Evolutionary conservation across 30 jellyfish, hydroid and myxozoan genomes (phyloP).

Genomic region (Catostylus mosaicus): DNA sequence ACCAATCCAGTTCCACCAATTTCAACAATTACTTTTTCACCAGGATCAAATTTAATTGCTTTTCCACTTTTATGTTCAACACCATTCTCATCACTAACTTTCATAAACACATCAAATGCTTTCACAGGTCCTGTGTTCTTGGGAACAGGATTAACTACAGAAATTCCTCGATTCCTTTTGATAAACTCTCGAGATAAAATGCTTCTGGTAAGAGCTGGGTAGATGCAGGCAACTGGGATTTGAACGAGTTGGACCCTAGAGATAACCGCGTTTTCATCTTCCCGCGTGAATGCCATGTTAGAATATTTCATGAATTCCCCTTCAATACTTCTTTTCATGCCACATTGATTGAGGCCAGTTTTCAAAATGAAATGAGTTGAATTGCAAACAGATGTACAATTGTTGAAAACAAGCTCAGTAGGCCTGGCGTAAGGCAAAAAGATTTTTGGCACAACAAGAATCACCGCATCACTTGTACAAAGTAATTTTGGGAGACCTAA

Average conservation of each 20-base stretch:
- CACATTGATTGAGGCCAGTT: conserved; percentile 45
- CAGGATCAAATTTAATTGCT: conserved; percentile 43
- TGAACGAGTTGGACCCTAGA: conserved; percentile 55
- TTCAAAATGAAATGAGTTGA: conserved; percentile 60
- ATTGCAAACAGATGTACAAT: conserved; percentile 47
- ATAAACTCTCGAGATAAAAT: conserved; percentile 2
- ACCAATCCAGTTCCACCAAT: conserved; percentile 25
- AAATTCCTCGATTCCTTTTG: background rate
- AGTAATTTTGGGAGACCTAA: conserved; percentile 44
- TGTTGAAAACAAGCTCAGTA: conserved; percentile 38
- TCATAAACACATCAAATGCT: conserved; percentile 37
- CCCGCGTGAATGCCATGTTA: conserved; percentile 45
- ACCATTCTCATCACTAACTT: conserved; percentile 28
- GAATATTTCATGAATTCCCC: conserved; percentile 18
- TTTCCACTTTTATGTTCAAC: conserved; percentile 16
- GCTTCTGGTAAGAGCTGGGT: conserved; percentile 9
- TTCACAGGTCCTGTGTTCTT: conserved; percentile 26
- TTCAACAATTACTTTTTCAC: conserved; percentile 53
- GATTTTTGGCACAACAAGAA: conserved; percentile 49
- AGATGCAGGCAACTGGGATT: conserved; percentile 46
- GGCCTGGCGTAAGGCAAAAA: conserved; percentile 41
- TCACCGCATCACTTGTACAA: conserved; percentile 42
- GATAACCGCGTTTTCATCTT: conserved; percentile 38
- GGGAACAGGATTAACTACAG: conserved; percentile 12
- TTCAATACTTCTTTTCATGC: conserved; percentile 19